phyloP scores from a whole-genome alignment of 2,113 vertebrate species.

The Scomber scombrus region DNA sequence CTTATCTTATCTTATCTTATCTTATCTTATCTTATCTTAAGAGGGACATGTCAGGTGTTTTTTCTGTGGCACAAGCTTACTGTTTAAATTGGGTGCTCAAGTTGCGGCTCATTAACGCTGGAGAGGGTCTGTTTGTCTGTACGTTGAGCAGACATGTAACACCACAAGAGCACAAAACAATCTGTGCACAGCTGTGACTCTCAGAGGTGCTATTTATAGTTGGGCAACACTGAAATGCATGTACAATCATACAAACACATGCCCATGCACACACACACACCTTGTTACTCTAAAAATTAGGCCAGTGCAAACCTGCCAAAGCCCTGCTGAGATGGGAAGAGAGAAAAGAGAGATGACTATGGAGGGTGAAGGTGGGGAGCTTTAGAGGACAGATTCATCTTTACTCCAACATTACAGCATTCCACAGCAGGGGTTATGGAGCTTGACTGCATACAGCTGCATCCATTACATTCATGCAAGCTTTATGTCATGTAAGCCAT shows the following conservation, averaged over 20 bases:
- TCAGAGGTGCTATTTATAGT: slow-evolving; percentile 50
- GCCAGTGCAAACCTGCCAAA: slow-evolving; percentile 56
- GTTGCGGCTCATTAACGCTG: slow-evolving; percentile 38
- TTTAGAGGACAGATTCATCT: slow-evolving; percentile 58
- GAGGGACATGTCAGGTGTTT: slow-evolving; percentile 17
- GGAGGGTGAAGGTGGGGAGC: slow-evolving; percentile 36
- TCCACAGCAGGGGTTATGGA: slow-evolving; percentile 52
- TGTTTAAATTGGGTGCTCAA: slow-evolving; percentile 30
- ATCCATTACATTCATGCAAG: slow-evolving; percentile 40
- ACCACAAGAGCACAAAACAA: slow-evolving; percentile 29
- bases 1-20: too few relatives aligned
- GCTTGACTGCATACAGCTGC: slow-evolving; percentile 62
- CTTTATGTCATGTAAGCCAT: slow-evolving; percentile 17
- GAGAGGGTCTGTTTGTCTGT: slow-evolving; percentile 25
- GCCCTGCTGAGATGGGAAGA: slow-evolving; percentile 53
- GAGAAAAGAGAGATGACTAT: slow-evolving; percentile 28
- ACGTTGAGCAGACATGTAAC: slow-evolving; percentile 14
- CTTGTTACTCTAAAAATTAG: slow-evolving; percentile 62
- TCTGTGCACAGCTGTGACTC: slow-evolving; percentile 41
- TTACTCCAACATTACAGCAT: slow-evolving; percentile 25
- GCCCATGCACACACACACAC: slow-evolving; percentile 13
- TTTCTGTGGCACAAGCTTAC: slow-evolving; percentile 24
- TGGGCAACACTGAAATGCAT: neutral
- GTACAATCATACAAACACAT: slow-evolving; percentile 14
- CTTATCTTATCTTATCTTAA: too few relatives aligned